These are phyloP conservation scores for Dendrolimus kikuchii DNA, from an alignment of 1,140 invertebrate species.

Conservation along the genomic window DNA sequence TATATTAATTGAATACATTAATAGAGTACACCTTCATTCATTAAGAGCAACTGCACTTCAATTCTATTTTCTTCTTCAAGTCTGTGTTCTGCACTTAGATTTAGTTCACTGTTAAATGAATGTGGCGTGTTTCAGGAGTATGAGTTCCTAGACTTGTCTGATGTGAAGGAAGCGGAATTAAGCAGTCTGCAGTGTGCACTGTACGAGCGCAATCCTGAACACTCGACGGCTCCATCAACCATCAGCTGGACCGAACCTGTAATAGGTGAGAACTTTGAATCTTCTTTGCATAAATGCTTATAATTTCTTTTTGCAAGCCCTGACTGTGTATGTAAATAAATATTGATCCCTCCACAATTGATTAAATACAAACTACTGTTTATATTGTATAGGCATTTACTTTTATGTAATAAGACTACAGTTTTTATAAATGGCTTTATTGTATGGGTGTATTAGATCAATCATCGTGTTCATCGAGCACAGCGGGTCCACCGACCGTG, in stretches of 20 bases:
- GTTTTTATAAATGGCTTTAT: background rate
- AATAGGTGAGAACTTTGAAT: conserved; percentile 31
- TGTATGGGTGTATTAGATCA: conserved; percentile 30
- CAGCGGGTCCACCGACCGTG: conserved; percentile 56
- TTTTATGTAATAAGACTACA: no score
- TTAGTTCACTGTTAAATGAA: conserved; percentile 24
- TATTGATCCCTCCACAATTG: no score
- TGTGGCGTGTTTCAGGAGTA: conserved; percentile 68
- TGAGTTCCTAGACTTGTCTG: conserved; percentile 73
- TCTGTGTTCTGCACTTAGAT: background rate
- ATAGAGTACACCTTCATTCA: no score
- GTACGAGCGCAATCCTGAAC: conserved; percentile 44
- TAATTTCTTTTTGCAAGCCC: no score
- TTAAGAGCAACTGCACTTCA: no score
- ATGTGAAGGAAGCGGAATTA: conserved; percentile 69
- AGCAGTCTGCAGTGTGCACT: conserved; percentile 67
- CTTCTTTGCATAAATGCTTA: no score
- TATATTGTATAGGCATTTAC: no score
- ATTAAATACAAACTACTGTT: no score
- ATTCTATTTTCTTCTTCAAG: no score
- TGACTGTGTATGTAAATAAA: no score
- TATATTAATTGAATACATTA: no score
- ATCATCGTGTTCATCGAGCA: conserved; percentile 65
- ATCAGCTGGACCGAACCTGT: conserved; percentile 47
- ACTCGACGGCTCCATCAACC: conserved; percentile 19